Percentiles rank a stretch among this genome's conserved stretches.
These are phyloP conservation scores for Cossypha niveicapilla DNA, from an alignment of 2,797 vertebrate genomes.

Conservation along the genomic window DNA sequence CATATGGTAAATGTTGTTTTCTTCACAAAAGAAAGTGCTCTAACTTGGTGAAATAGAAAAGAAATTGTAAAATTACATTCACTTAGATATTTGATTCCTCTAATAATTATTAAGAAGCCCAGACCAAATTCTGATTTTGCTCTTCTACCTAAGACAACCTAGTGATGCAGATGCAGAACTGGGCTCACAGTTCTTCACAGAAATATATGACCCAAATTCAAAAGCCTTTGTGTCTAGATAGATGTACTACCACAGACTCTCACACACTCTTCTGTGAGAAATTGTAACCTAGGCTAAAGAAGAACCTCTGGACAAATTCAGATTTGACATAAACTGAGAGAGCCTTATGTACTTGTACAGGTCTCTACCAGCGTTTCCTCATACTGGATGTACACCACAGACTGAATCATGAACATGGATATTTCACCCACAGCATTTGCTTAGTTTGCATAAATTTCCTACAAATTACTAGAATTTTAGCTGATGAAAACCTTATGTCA, in stretches of 20 bases:
- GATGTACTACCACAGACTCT: background rate
- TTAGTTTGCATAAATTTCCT: background rate
- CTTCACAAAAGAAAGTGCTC: background rate
- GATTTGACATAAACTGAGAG: background rate
- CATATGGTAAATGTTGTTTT: background rate
- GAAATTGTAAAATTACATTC: background rate
- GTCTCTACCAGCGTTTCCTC: background rate
- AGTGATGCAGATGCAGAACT: background rate
- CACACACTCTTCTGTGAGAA: background rate
- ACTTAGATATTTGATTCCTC: background rate
- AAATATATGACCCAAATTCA: background rate
- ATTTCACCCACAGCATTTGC: background rate
- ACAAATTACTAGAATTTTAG: background rate
- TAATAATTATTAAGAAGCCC: background rate
- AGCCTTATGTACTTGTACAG: background rate
- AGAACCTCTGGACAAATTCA: background rate
- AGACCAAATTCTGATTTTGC: background rate
- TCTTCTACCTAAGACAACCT: background rate
- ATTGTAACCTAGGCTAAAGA: background rate
- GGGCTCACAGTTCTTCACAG: background rate
- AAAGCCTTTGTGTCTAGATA: background rate
- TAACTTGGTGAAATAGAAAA: background rate
- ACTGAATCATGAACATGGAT: background rate
- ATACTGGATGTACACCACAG: background rate
- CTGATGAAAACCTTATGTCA: background rate